Evolutionary conservation across 2,113 vertebrate species (phyloP).

Genomic region (Ctenodactylus gundi): DNA sequence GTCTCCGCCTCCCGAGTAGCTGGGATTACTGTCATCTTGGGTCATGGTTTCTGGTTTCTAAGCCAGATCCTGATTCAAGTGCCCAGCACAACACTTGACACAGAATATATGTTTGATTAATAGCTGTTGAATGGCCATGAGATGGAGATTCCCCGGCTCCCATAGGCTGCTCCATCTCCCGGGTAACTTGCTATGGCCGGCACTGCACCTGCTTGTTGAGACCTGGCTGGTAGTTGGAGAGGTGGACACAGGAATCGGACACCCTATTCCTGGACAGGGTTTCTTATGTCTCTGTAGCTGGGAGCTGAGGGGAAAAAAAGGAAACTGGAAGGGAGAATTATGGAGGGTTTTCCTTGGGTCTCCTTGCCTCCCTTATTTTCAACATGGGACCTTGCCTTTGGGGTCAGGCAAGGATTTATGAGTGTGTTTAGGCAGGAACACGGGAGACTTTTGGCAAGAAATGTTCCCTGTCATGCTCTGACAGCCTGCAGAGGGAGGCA

Average conservation of each 20-base stretch:
- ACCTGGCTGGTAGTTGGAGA: neutral
- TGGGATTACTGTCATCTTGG: neutral
- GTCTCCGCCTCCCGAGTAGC: neutral
- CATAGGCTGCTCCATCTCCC: neutral
- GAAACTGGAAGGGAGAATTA: neutral
- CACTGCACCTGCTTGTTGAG: neutral
- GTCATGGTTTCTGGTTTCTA: neutral
- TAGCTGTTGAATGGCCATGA: neutral
- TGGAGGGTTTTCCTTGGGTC: neutral
- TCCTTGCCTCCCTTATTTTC: constrained; percentile 50
- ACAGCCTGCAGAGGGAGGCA: neutral
- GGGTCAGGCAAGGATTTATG: constrained; percentile 67
- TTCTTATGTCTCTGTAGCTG: neutral
- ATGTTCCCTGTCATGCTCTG: constrained; percentile 53
- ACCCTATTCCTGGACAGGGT: neutral
- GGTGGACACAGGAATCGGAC: neutral
- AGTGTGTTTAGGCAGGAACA: constrained; percentile 59
- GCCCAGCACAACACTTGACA: neutral
- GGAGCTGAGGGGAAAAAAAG: neutral
- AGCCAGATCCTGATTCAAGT: neutral
- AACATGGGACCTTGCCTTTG: constrained; percentile 41
- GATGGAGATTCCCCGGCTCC: neutral
- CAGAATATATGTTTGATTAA: neutral
- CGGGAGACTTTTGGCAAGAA: constrained; percentile 43
- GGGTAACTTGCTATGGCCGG: too few species aligned